Conservation (phyloP, 2,113 vertebrate species). For the Tachycineta bicolor region DNA sequence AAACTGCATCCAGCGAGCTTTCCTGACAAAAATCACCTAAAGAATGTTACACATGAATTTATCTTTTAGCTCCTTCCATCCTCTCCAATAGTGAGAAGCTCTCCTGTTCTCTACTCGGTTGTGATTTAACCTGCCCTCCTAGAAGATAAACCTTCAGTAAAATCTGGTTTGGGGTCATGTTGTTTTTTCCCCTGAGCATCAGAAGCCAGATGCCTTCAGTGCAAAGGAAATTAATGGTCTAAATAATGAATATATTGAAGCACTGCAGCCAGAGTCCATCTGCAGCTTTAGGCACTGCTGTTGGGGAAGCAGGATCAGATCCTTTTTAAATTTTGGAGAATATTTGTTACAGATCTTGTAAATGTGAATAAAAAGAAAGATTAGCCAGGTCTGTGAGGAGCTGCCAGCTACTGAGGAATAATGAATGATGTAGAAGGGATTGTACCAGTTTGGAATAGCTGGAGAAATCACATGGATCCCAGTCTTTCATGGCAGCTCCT, state of each 20-base stretch:
- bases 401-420: not conserved
- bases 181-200: constrained; percentile 53
- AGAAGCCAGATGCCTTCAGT: constrained; percentile 68
- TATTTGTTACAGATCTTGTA: constrained; percentile 10
- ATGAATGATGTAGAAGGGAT: not conserved
- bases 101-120: not conserved
- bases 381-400: not conserved
- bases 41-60: not conserved
- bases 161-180: constrained; percentile 43
- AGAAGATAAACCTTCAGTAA: constrained; percentile 58
- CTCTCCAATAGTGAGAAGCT: not conserved
- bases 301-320: not conserved
- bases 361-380: constrained; percentile 35
- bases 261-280: constrained; percentile 50
- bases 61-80: not conserved
- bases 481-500: not conserved
- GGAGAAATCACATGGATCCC: rapidly evolving
- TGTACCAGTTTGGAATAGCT: not conserved
- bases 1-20: not conserved
- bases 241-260: constrained; percentile 71
- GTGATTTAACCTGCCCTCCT: constrained; percentile 44
- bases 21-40: not conserved
- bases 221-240: constrained; percentile 70
- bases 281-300: constrained; percentile 27
- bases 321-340: not conserved